Percentiles rank a stretch among this genome's conserved stretches.
Evolutionary conservation across 2,113 vertebrate genomes (phyloP).

Genomic region (Anoura caudifer): DNA sequence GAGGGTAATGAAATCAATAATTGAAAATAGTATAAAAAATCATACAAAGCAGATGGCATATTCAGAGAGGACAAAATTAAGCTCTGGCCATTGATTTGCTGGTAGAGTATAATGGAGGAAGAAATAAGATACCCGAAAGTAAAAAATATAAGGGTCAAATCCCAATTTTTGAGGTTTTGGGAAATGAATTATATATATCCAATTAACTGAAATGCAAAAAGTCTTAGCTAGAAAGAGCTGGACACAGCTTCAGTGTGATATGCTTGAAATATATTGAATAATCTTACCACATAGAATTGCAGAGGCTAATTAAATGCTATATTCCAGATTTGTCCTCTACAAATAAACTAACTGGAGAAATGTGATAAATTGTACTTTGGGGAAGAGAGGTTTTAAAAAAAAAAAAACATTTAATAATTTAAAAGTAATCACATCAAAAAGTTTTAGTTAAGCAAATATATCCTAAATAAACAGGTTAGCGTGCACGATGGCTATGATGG

Average conservation of each 20-base stretch:
- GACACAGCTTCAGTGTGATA: not conserved
- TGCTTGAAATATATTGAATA: not conserved
- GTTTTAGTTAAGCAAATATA: not conserved
- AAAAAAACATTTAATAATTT: not conserved
- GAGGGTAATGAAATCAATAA: not conserved
- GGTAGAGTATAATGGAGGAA: not conserved
- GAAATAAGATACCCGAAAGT: not conserved
- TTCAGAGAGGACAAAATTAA: not conserved
- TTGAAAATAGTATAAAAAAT: not conserved
- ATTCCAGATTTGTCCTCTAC: not conserved
- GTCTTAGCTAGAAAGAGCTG: not conserved
- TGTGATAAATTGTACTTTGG: not conserved
- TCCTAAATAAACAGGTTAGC: not conserved
- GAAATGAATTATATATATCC: not conserved
- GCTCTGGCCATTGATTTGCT: not conserved
- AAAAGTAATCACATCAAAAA: not conserved
- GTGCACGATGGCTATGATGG: not conserved
- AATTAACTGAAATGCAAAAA: not conserved
- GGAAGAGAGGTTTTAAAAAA: not conserved
- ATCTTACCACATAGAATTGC: not conserved
- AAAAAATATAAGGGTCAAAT: not conserved
- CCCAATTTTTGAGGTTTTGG: not conserved
- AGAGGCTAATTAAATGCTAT: not conserved
- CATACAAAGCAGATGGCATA: not conserved
- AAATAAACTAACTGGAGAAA: not conserved